These are phyloP conservation scores for Thalpophila matura DNA, from an alignment of 2,888 invertebrate genomes.

Conservation along the genomic window DNA sequence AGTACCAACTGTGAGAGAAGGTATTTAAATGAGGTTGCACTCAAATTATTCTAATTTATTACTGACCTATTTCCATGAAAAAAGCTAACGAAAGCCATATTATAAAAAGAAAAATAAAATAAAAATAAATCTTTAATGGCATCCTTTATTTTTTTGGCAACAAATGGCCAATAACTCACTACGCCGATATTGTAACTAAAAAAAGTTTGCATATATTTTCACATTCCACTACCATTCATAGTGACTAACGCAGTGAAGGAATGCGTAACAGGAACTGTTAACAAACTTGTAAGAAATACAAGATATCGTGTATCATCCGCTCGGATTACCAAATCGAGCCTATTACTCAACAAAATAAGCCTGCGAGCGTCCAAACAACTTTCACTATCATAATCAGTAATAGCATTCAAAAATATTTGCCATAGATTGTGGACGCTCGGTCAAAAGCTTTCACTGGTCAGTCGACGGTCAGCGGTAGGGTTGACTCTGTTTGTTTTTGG, in stretches of 20 bases:
- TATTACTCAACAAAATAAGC: slow-evolving; percentile 59
- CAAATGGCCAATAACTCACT: not conserved
- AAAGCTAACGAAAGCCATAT: not conserved
- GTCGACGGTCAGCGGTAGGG: slow-evolving; percentile 34
- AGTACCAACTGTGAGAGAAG: too few species aligned
- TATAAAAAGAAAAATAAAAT: not conserved
- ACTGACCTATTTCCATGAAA: slow-evolving; percentile 9
- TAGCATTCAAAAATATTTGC: slow-evolving; percentile 63
- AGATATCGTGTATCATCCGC: slow-evolving; percentile 47
- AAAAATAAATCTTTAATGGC: slow-evolving; percentile 6
- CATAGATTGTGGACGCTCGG: slow-evolving; percentile 54
- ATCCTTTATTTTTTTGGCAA: not conserved
- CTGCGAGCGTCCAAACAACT: slow-evolving; percentile 51
- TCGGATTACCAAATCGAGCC: slow-evolving; percentile 50
- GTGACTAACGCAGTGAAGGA: not conserved
- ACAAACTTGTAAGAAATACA: slow-evolving; percentile 34
- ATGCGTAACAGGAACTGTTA: slow-evolving; percentile 44
- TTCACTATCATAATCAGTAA: slow-evolving; percentile 62
- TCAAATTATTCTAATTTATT: not conserved
- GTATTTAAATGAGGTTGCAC: slow-evolving; percentile 5
- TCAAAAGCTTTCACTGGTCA: slow-evolving; percentile 60
- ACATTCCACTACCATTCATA: not conserved
- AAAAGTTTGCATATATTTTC: slow-evolving; percentile 10
- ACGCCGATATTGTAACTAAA: not conserved
- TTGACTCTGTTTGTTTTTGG: slow-evolving; percentile 8